A percentile compares a stretch with the other conserved stretches of the same genome.
Conservation (phyloP, 2,797 vertebrate species). For the Psittacula derbiana region DNA sequence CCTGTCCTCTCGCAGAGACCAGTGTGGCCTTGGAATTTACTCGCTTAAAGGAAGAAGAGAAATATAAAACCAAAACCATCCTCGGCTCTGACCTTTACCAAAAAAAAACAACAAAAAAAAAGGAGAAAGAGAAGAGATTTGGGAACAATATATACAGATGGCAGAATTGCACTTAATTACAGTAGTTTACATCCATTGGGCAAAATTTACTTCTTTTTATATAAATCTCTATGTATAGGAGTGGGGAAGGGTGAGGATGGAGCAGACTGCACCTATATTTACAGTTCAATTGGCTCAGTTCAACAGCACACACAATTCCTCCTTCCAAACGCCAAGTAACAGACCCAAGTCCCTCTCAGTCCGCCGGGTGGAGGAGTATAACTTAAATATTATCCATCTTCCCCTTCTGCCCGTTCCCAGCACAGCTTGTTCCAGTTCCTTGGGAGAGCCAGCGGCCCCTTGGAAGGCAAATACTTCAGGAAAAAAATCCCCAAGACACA, state of each 20-base stretch:
- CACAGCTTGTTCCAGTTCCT: constrained; percentile 21
- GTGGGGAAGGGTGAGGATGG: neutral
- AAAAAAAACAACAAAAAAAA: neutral
- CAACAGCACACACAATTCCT: constrained; percentile 63
- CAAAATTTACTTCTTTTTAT: constrained; percentile 77
- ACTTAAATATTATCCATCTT: constrained; percentile 30
- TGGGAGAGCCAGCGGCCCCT: constrained; percentile 1
- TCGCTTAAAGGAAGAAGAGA: neutral
- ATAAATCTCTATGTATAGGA: constrained; percentile 72
- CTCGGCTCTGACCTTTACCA: constrained; percentile 67
- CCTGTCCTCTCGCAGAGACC: neutral
- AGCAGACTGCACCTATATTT: constrained; percentile 68
- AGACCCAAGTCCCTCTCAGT: constrained; percentile 72
- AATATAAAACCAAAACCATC: constrained; percentile 35
- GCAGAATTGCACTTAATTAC: constrained; percentile 81
- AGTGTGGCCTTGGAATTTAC: neutral
- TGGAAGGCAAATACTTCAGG: constrained; percentile 24
- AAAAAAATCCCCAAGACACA: constrained; percentile 13
- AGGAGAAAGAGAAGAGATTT: neutral
- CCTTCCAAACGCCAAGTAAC: constrained; percentile 71
- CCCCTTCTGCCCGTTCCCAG: constrained; percentile 20
- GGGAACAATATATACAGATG: constrained; percentile 71
- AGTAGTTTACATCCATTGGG: constrained; percentile 80
- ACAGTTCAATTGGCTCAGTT: constrained; percentile 80
- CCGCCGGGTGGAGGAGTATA: constrained; percentile 44